Evolutionary conservation across 2,113 vertebrate species (phyloP).

Genomic region (Malaclemys terrapin): DNA sequence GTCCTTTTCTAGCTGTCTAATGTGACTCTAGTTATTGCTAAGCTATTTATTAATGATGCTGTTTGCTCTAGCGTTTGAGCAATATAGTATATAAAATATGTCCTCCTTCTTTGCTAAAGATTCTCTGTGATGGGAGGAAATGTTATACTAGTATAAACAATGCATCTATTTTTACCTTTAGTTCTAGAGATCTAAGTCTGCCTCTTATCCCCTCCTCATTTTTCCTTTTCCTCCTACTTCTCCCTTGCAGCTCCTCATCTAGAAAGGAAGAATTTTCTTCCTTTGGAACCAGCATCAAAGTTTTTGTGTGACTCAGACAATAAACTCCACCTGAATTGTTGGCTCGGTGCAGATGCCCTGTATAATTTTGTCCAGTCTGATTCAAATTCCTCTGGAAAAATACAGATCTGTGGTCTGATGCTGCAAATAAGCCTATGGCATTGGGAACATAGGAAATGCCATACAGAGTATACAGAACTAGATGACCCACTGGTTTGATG

Average conservation of each 20-base stretch:
- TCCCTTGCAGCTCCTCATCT: neutral
- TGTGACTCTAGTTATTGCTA: no score
- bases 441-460: neutral
- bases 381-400: neutral
- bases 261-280: neutral
- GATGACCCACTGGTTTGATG: neutral
- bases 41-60: neutral
- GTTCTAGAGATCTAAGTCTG: neutral
- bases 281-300: neutral
- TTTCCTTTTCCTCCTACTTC: neutral
- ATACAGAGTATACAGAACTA: neutral
- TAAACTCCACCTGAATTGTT: neutral
- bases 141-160: neutral
- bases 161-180: neutral
- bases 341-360: neutral
- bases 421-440: neutral
- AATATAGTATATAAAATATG: neutral
- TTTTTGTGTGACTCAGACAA: neutral
- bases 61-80: neutral
- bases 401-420: accelerated
- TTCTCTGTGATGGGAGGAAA: neutral
- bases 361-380: neutral
- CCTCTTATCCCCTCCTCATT: neutral
- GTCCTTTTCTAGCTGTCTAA: neutral
- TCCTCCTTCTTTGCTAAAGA: neutral